A percentile compares a stretch with the other conserved stretches of the same genome.
phyloP scores from a whole-genome alignment of 2,797 vertebrate species.

The Mastacembelus armatus region DNA sequence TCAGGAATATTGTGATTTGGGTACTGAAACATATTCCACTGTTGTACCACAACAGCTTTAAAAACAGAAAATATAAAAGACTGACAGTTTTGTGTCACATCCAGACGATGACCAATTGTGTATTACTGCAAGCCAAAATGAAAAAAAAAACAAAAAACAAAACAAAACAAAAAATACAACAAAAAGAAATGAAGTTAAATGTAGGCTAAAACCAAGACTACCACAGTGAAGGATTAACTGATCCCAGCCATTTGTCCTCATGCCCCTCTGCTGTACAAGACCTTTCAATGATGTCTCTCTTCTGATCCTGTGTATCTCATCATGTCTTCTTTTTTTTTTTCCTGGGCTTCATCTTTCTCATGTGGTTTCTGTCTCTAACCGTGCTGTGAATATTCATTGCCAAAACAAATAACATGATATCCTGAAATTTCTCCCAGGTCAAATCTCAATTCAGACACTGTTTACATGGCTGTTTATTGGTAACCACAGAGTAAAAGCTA shows the following conservation, averaged over 20 bases:
- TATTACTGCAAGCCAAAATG: background rate
- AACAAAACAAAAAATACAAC: background rate
- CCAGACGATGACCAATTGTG: background rate
- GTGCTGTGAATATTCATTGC: background rate
- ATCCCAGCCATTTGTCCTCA: background rate
- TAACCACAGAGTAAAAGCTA: background rate
- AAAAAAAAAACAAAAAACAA: too few relatives aligned
- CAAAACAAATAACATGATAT: background rate
- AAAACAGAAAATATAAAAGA: background rate
- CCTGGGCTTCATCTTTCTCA: background rate
- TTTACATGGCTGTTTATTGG: background rate
- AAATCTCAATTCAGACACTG: background rate
- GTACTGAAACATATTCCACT: background rate
- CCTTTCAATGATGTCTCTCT: background rate
- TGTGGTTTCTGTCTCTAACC: background rate
- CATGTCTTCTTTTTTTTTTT: background rate
- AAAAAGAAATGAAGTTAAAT: conserved; percentile 1
- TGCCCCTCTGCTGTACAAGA: background rate
- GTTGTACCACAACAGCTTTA: background rate
- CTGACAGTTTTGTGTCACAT: background rate
- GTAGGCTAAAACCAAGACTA: background rate
- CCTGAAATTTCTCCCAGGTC: too few relatives aligned
- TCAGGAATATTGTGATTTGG: background rate
- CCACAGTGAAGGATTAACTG: background rate
- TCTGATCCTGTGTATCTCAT: conserved; percentile 12